These are phyloP conservation scores for Ceratitis capitata DNA, from an alignment of 1,140 invertebrate genomes.

Conservation along the genomic window DNA sequence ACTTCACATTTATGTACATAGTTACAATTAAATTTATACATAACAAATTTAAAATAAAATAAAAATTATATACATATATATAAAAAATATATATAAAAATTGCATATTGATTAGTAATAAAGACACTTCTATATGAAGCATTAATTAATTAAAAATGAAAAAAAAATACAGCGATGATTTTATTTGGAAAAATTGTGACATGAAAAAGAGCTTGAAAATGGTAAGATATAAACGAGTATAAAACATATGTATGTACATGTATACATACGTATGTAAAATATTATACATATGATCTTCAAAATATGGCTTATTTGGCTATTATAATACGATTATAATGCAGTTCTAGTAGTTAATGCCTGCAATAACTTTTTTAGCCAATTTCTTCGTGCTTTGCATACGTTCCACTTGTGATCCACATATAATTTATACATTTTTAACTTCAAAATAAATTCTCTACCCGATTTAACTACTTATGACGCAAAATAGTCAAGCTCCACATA, in stretches of 20 bases:
- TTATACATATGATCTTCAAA: too few species aligned
- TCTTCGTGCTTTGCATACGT: not conserved
- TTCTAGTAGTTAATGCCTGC: too few species aligned
- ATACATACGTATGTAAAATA: too few species aligned
- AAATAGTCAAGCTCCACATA: not conserved
- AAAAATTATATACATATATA: constrained; percentile 38
- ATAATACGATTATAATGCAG: too few species aligned
- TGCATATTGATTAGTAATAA: constrained; percentile 37
- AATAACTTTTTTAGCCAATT: too few species aligned
- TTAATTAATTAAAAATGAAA: constrained; percentile 33
- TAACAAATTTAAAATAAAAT: constrained; percentile 21
- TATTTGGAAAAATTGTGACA: not conserved
- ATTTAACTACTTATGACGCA: not conserved
- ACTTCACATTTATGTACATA: constrained; percentile 43
- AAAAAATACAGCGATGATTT: not conserved
- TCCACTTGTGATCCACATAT: not conserved
- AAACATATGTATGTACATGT: not conserved
- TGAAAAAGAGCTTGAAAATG: not conserved
- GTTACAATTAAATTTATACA: constrained; percentile 43
- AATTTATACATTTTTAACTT: not conserved
- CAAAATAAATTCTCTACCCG: not conserved
- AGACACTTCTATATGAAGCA: constrained; percentile 27
- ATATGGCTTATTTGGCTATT: too few species aligned
- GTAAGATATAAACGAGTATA: not conserved
- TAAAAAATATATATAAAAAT: too few species aligned